Evolutionary conservation across 2,888 invertebrate species (phyloP).

Genomic region (Monochamus alternatus): DNA sequence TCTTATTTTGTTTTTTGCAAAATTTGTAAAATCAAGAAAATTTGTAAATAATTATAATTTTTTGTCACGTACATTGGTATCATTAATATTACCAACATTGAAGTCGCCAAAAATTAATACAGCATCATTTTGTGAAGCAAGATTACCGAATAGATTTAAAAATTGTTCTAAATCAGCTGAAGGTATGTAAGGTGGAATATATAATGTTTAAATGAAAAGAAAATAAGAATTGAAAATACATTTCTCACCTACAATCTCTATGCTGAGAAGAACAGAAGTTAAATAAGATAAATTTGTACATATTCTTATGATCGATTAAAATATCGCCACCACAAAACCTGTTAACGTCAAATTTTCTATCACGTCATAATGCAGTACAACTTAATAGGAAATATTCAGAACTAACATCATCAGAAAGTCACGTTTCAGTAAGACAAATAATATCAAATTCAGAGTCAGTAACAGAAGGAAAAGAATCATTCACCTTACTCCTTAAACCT

Average conservation of each 20-base stretch:
- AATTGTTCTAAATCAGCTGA: background rate
- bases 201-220: background rate
- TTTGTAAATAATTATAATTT: too few species aligned
- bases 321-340: background rate
- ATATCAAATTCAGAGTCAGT: background rate
- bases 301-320: background rate
- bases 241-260: background rate
- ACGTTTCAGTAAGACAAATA: background rate
- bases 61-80: too few species aligned
- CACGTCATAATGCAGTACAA: background rate
- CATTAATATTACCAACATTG: background rate
- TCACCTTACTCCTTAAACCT: background rate
- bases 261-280: background rate
- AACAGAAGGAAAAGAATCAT: background rate
- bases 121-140: background rate
- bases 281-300: background rate
- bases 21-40: too few species aligned
- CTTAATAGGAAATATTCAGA: constrained; percentile 2
- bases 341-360: background rate
- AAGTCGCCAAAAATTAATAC: background rate
- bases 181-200: background rate
- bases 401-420: background rate
- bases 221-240: background rate
- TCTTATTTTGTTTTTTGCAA: too few species aligned
- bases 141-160: background rate